Base-by-base conservation (phyloP, 2,888 invertebrate species). In the Drosophila seclusa region DNA sequence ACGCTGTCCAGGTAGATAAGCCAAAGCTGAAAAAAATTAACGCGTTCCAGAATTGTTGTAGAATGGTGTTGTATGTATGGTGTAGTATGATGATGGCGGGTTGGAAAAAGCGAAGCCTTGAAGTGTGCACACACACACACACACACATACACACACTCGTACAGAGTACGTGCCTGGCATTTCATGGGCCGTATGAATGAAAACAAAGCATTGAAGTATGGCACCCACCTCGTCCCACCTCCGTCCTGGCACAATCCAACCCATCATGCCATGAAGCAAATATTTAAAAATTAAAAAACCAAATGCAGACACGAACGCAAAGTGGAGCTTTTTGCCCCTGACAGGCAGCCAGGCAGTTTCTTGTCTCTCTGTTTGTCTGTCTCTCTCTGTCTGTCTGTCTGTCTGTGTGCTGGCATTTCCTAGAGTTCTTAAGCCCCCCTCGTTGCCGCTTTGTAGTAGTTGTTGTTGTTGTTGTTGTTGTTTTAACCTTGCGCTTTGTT, bases 401-500 rank as follows among this genome's bases (percentile, higher is more conserved):
- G 57, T 48, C 53, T 76, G 74, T 80, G 73, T 77, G 55, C 55
- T 80, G 80, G 80, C 83, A 81, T 82, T 81, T 81, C 81, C 81
- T 81, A 76, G 73, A 82, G 83, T 82, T 81, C 81, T 82, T 83
- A 83, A 77, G 77, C 74, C 50, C 55, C 57, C 74, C 61, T 71
- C 70, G 32, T 32, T 32, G 32, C 32, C 32, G 64, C 49, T 52
- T 62, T 32, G 21, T 16, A 64, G 52, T 38, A 62, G 18, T 24
- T 63, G 55, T 38, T 64, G 63, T 31, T 72, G 62, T 38, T 72
- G 64, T 11, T 36, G 53, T 24, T 36, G 34, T 24, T 84, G 71
- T 66, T 86, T 68, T 66, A 85, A 84, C 89, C 85, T 85, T 85
- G 85, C 64, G 80, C 87, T 89, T 87, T 87, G 89, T 85, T 89